Conservation (phyloP, 2,797 vertebrate genomes). For the Margarornis squamiger region DNA sequence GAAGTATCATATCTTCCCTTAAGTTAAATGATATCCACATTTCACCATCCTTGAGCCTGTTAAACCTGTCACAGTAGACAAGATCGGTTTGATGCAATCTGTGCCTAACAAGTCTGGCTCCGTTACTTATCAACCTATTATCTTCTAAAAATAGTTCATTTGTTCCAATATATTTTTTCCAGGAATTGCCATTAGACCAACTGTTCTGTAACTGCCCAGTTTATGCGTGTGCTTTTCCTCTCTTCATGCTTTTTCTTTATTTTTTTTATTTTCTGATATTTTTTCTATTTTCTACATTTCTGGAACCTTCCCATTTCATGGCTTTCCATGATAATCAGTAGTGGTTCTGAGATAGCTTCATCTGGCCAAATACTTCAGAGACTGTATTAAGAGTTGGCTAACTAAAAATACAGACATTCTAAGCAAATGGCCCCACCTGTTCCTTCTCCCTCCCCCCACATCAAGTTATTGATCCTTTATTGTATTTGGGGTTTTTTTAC, state of each 20-base stretch:
- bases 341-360: not conserved
- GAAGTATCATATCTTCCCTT: not conserved
- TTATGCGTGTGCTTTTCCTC: not conserved
- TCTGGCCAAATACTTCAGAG: not conserved
- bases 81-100: not conserved
- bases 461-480: not conserved
- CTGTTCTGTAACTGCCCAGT: not conserved
- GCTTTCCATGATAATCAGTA: not conserved
- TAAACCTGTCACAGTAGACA: not conserved
- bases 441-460: not conserved
- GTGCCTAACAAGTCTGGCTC: not conserved
- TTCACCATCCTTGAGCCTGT: not conserved
- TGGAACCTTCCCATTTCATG: not conserved
- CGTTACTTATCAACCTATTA: conserved; percentile 29
- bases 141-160: conserved; percentile 25
- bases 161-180: conserved; percentile 7
- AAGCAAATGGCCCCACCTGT: not conserved
- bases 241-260: too few species aligned
- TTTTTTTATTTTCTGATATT: not conserved
- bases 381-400: not conserved
- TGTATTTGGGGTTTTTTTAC: not conserved
- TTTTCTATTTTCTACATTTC: not conserved
- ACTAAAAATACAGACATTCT: not conserved
- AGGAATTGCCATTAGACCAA: not conserved
- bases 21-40: not conserved